Conservation (phyloP, 2,888 invertebrate species). For the Tenthredo amoena region DNA sequence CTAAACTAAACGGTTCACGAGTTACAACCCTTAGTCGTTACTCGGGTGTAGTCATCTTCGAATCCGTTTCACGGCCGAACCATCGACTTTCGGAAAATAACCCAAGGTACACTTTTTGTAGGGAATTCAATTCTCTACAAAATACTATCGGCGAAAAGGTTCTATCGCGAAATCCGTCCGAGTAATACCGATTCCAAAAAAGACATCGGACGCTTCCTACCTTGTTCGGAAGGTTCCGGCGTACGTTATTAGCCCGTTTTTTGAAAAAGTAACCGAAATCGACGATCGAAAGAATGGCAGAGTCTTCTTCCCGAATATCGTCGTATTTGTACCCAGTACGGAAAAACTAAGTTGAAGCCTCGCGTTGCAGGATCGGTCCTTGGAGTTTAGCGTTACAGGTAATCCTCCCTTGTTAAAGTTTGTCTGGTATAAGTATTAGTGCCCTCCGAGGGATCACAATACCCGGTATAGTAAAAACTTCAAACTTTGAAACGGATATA, state of each 20-base stretch:
- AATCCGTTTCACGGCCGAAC: not conserved
- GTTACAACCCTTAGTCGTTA: too few relatives aligned
- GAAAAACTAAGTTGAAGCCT: not conserved
- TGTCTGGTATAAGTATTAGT: not conserved
- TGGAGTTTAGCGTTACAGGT: conserved; percentile 23
- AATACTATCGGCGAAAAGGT: not conserved
- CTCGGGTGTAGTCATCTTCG: not conserved
- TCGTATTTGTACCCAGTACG: too few relatives aligned
- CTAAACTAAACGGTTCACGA: too few relatives aligned
- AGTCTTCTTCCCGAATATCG: too few relatives aligned
- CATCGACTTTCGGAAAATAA: not conserved
- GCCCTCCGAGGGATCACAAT: conserved; percentile 26
- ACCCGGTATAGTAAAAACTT: conserved; percentile 55
- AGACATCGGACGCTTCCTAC: not conserved
- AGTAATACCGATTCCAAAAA: not conserved
- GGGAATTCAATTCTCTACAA: not conserved
- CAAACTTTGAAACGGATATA: conserved; percentile 76
- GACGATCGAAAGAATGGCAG: too few relatives aligned
- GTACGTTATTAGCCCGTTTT: too few relatives aligned
- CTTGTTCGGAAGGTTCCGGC: too few relatives aligned
- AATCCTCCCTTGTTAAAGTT: conserved; percentile 6
- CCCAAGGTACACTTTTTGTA: not conserved
- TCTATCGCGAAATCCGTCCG: not conserved
- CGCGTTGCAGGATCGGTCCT: not conserved
- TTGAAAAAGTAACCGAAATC: too few relatives aligned